Evolutionary conservation across 2,888 invertebrate species (phyloP).

Genomic region (Drosophila algonquin): DNA sequence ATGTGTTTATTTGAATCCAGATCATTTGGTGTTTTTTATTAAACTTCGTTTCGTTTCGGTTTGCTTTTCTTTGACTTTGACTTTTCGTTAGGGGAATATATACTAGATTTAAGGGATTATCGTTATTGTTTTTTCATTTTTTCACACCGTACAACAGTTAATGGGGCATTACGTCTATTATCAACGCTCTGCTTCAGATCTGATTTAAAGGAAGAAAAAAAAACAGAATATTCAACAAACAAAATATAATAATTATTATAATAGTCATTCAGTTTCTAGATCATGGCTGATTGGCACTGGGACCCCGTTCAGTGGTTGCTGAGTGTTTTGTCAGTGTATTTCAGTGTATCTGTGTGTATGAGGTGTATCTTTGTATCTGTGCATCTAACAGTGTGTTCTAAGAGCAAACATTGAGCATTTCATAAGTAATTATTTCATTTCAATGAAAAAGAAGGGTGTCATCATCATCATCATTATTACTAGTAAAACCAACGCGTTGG

Average conservation of each 20-base stretch:
- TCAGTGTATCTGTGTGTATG: not conserved
- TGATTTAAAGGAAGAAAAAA: slow-evolving; percentile 36
- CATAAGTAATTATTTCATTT: slow-evolving; percentile 48
- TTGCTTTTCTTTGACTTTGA: too few species aligned
- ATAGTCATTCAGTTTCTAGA: slow-evolving; percentile 35
- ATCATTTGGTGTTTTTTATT: slow-evolving; percentile 72
- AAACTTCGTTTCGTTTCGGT: slow-evolving; percentile 54
- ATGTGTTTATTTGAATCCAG: slow-evolving; percentile 59
- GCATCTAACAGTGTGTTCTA: slow-evolving; percentile 34
- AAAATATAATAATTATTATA: slow-evolving; percentile 35
- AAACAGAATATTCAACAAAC: slow-evolving; percentile 41
- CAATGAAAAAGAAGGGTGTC: slow-evolving; percentile 44
- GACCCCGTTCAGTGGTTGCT: slow-evolving; percentile 27
- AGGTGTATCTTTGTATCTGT: not conserved
- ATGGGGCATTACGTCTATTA: slow-evolving; percentile 62
- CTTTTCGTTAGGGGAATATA: slow-evolving; percentile 45
- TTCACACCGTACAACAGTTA: slow-evolving; percentile 70
- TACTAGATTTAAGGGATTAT: slow-evolving; percentile 48
- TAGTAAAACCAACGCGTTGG: slow-evolving; percentile 65
- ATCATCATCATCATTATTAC: slow-evolving; percentile 42
- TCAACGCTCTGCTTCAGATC: slow-evolving; percentile 47
- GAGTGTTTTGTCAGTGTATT: slow-evolving; percentile 4
- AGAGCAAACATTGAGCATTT: slow-evolving; percentile 71
- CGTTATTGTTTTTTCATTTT: slow-evolving; percentile 31
- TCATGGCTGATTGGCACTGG: slow-evolving; percentile 67